Evolutionary conservation across 2,797 vertebrate genomes (phyloP).

Genomic region (Sebastiscus albofasciatus): DNA sequence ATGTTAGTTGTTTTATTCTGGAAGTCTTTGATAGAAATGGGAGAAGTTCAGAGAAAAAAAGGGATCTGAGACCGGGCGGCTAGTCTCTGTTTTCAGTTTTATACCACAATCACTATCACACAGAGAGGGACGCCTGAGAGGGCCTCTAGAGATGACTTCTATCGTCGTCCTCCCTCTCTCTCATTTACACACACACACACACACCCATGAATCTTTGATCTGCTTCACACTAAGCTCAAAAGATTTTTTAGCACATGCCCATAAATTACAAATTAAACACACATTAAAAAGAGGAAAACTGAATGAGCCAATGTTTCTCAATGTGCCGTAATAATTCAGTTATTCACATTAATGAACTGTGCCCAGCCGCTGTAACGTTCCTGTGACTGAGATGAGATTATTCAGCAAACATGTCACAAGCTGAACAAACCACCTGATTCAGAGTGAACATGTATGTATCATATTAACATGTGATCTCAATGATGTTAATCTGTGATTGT

Average conservation of each 20-base stretch:
- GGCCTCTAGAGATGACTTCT: conserved; percentile 28
- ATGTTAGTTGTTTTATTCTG: conserved; percentile 5
- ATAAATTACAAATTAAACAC: conserved; percentile 3
- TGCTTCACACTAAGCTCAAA: conserved; percentile 10
- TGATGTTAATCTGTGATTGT: background rate
- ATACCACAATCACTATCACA: conserved; percentile 32
- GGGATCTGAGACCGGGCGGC: conserved; percentile 27
- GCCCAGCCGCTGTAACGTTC: background rate
- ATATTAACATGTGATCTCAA: background rate
- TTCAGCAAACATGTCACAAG: background rate
- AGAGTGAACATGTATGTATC: background rate
- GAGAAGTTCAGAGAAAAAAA: conserved; percentile 24
- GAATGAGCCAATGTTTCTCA: background rate
- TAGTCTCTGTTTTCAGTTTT: conserved; percentile 21
- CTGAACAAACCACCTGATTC: background rate
- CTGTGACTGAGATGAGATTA: background rate
- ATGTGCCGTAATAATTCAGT: background rate
- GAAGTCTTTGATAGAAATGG: conserved; percentile 27
- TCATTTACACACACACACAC: background rate
- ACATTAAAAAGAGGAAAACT: background rate
- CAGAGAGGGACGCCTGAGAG: conserved; percentile 8
- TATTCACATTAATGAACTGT: background rate
- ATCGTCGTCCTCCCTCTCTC: background rate
- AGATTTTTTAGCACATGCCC: background rate
- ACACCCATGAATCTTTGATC: conserved; percentile 23